Percentiles rank a stretch among this genome's conserved stretches.
Evolutionary conservation across 2,888 invertebrate species (phyloP).

Genomic region (Copidosoma aretas): DNA sequence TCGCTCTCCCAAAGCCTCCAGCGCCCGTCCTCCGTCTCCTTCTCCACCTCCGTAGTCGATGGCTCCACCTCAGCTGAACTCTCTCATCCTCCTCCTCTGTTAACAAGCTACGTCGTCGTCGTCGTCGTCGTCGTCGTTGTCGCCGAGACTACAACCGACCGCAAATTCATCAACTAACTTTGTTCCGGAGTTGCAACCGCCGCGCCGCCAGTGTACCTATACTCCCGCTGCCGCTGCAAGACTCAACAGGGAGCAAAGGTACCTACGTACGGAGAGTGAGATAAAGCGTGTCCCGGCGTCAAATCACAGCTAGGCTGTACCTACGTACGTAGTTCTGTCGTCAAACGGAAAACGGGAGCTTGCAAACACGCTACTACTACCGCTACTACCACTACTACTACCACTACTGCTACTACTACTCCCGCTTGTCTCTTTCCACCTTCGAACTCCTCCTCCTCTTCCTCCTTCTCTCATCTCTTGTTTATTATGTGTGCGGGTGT

Average conservation of each 20-base stretch:
- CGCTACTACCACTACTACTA: no score
- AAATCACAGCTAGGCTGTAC: constrained; percentile 56
- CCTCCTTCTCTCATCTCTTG: background rate
- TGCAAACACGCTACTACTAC: constrained; percentile 56
- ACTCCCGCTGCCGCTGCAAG: constrained; percentile 49
- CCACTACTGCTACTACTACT: no score
- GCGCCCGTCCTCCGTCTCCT: background rate
- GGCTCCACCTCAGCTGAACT: no score
- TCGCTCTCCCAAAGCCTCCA: background rate
- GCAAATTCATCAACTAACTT: constrained; percentile 62
- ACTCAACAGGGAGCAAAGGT: constrained; percentile 39
- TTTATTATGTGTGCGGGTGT: no score
- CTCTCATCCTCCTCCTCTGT: constrained; percentile 23
- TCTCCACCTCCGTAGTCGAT: no score
- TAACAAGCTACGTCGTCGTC: constrained; percentile 2
- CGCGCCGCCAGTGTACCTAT: constrained; percentile 23
- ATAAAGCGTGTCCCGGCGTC: constrained; percentile 40
- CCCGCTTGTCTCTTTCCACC: no score
- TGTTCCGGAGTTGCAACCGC: constrained; percentile 49
- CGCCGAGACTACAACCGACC: constrained; percentile 43
- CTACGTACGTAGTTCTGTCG: constrained; percentile 44
- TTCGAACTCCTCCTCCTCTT: constrained; percentile 1
- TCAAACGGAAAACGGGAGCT: constrained; percentile 57
- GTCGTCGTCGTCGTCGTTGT: background rate
- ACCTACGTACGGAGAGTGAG: constrained; percentile 3